Conservation (phyloP, 1,140 invertebrate genomes). For the Drosophila nikananu region DNA sequence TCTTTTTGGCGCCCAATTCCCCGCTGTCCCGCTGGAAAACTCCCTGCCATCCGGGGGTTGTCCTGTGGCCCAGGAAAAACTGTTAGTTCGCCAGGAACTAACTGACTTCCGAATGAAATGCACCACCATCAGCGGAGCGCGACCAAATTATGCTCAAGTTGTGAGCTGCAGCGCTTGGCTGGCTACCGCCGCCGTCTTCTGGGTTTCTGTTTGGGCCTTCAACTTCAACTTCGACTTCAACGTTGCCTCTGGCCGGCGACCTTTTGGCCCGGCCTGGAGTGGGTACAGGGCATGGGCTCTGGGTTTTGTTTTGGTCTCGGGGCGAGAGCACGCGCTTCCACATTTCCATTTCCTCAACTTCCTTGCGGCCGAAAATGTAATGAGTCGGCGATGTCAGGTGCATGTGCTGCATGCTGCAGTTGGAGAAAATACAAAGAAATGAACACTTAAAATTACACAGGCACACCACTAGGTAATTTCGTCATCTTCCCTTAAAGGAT, state of each 20-base stretch:
- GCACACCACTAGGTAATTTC: not conserved
- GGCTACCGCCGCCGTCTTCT: conserved; percentile 35
- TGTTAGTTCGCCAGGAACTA: conserved; percentile 52
- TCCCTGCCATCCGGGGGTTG: conserved; percentile 63
- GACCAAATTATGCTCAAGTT: conserved; percentile 78
- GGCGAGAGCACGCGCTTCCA: conserved; percentile 73
- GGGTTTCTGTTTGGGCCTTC: conserved; percentile 33
- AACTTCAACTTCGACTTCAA: conserved; percentile 48
- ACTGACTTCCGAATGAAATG: conserved; percentile 10
- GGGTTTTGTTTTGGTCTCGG: conserved; percentile 8
- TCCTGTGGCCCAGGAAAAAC: conserved; percentile 64
- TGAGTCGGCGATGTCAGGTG: conserved; percentile 76
- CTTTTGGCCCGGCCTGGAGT: conserved; percentile 32
- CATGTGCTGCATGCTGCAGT: conserved; percentile 45
- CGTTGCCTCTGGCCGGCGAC: conserved; percentile 23
- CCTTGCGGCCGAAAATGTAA: conserved; percentile 67
- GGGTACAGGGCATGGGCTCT: conserved; percentile 4
- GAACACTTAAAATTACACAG: conserved; percentile 5
- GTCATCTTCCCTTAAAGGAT: not conserved
- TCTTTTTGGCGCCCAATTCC: conserved; percentile 74
- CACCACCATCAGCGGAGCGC: conserved; percentile 62
- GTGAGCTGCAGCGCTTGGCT: conserved; percentile 72
- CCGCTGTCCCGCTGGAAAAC: conserved; percentile 57
- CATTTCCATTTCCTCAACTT: conserved; percentile 73
- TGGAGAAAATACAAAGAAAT: not conserved